Base-by-base conservation (phyloP, 2,888 invertebrate genomes). In the Drosophila niveifrons region DNA sequence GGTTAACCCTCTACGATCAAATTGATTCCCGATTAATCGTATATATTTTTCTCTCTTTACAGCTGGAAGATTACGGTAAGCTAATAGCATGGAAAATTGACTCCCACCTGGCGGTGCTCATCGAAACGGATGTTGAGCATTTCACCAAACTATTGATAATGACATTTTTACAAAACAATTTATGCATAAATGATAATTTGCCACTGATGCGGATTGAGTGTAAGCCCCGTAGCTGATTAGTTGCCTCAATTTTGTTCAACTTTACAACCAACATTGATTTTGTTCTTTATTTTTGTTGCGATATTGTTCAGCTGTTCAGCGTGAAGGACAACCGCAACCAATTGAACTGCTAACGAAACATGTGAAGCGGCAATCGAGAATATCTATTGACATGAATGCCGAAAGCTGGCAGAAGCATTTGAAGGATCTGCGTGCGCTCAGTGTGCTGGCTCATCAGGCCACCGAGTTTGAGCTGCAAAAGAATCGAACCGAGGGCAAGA, bases 11-110 rank as follows among this genome's bases (percentile, higher is more conserved):
- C 10, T 10, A 10, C 11, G 34, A 23, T 36, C n/a, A 36, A n/a
- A 31, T 36, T 34, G 34, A 36, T 36, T 36, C 1, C n/a, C 4
- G 15, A 15, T 41, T 41, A 8, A 41, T 15, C 8, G 3, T n/a
- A 11, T n/a, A n/a, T n/a, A 3, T 36, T 36, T 4, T 36, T n/a
- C 29, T 29, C 13, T 28, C 3, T 48, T 2, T 1, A 3, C 36
- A 97, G 96, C 93, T 97, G 86, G 96, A 97, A 90, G 94, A 95
- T 85, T 96, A 96, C 92, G 97, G 97, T 62, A 94, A 95, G 90
- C 94, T 96, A 51, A 93, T 96, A 62, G 96, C 96, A 29, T 97
- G 97, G 97, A 96, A 95, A 88, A 95, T 95, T 56, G 94, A 95
- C 56, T 95, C 96, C 74, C 94, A 95, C 90, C 94, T 97, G 86